Conservation (phyloP, 2,888 invertebrate genomes). For the Phortica okadai region DNA sequence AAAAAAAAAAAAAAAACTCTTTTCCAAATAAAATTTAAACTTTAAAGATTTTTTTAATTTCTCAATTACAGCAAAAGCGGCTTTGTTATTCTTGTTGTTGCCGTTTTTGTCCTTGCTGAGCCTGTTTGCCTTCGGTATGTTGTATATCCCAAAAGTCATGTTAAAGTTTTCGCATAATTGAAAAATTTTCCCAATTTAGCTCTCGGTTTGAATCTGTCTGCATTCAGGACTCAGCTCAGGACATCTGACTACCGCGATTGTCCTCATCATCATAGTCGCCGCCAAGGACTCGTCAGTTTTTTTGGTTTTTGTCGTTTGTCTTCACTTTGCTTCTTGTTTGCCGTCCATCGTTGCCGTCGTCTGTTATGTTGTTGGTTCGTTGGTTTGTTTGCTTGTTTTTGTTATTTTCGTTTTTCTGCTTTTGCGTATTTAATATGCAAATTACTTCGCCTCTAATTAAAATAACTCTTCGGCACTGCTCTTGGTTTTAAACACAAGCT, state of each 20-base stretch:
- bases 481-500: slow-evolving; percentile 47
- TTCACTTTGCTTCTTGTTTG: not conserved
- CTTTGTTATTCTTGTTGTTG: not conserved
- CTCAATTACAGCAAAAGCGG: not conserved
- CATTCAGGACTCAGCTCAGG: too few relatives aligned
- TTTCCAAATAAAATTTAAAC: not conserved
- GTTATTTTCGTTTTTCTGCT: not conserved
- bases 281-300: not conserved
- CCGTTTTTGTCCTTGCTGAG: not conserved
- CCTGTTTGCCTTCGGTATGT: not conserved
- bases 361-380: not conserved
- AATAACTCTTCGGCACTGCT: slow-evolving; percentile 56
- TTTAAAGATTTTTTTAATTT: not conserved
- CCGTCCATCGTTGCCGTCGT: not conserved
- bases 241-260: not conserved
- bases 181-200: slow-evolving; percentile 45
- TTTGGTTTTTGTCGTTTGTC: not conserved
- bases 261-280: not conserved
- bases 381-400: not conserved
- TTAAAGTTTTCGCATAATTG: slow-evolving; percentile 36
- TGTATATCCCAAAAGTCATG: not conserved
- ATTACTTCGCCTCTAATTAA: slow-evolving; percentile 70
- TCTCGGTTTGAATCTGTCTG: not conserved
- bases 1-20: not conserved
- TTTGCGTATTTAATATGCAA: slow-evolving; percentile 61